phyloP scores from a whole-genome alignment of 2,113 vertebrate genomes.

The Dissostichus mawsoni region DNA sequence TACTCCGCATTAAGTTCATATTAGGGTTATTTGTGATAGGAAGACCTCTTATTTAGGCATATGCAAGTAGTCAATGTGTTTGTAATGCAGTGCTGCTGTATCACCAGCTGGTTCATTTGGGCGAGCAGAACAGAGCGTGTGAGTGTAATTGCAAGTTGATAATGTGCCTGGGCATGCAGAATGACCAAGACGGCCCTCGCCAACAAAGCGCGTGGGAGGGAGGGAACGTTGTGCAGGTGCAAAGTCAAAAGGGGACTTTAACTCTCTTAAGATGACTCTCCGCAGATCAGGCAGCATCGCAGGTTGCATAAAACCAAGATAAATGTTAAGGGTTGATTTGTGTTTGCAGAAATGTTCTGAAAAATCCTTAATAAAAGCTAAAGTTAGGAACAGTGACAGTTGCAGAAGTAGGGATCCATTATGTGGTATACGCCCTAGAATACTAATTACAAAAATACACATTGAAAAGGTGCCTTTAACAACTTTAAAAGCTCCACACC shows the following conservation, averaged over 20 bases:
- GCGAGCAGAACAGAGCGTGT: conserved; percentile 46
- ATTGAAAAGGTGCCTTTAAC: neutral
- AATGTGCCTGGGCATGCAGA: conserved; percentile 76
- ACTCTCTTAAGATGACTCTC: conserved; percentile 50
- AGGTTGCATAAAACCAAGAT: conserved; percentile 27
- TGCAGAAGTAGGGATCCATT: neutral
- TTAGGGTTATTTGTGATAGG: conserved; percentile 93
- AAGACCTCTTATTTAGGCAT: conserved; percentile 90
- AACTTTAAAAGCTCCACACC: neutral
- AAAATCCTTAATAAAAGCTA: neutral
- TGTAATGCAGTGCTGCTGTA: conserved; percentile 79
- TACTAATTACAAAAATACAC: neutral
- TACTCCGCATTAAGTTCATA: conserved; percentile 94
- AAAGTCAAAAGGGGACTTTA: conserved; percentile 69
- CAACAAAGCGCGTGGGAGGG: conserved; percentile 55
- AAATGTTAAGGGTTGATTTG: neutral
- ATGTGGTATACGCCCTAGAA: neutral
- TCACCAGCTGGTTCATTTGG: conserved; percentile 75
- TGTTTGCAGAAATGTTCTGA: neutral
- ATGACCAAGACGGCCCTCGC: conserved; percentile 64
- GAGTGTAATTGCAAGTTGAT: conserved; percentile 78
- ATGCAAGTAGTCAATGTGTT: conserved; percentile 85
- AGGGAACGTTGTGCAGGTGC: conserved; percentile 69
- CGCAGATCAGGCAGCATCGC: conserved; percentile 30
- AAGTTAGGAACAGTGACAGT: neutral